These are phyloP conservation scores for Heterohyrax brucei DNA, from an alignment of 2,797 vertebrate genomes.

Conservation along the genomic window DNA sequence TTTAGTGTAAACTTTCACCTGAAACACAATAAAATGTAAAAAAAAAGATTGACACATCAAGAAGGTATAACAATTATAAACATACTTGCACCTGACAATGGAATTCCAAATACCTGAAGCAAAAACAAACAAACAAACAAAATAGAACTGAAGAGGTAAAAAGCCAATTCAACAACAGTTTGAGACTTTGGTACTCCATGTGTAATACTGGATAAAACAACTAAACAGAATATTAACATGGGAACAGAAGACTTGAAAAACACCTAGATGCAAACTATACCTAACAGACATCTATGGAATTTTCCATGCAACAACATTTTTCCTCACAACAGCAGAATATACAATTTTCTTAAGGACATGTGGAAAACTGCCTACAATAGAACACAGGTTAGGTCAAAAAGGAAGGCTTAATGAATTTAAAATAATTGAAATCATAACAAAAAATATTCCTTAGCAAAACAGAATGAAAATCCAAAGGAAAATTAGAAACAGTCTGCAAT, in stretches of 20 bases:
- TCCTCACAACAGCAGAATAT: no score
- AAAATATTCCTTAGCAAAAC: background rate
- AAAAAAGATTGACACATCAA: background rate
- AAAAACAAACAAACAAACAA: no score
- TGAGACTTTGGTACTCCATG: background rate
- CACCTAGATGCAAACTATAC: background rate
- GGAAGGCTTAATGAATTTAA: background rate
- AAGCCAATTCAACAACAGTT: background rate
- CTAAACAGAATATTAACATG: background rate
- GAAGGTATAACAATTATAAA: background rate
- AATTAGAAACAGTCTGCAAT: background rate
- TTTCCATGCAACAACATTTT: no score
- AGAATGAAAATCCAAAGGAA: background rate
- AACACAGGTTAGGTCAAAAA: background rate
- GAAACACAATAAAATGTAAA: no score
- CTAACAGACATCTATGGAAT: no score
- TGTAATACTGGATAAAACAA: background rate
- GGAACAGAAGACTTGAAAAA: background rate
- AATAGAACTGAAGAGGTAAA: background rate
- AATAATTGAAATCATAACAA: background rate
- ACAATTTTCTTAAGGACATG: no score
- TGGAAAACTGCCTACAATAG: background rate
- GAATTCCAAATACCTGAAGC: background rate
- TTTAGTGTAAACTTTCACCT: background rate
- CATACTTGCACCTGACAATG: background rate